These are phyloP conservation scores for Anhinga rufa DNA, from an alignment of 2,113 vertebrate species.

Conservation along the genomic window DNA sequence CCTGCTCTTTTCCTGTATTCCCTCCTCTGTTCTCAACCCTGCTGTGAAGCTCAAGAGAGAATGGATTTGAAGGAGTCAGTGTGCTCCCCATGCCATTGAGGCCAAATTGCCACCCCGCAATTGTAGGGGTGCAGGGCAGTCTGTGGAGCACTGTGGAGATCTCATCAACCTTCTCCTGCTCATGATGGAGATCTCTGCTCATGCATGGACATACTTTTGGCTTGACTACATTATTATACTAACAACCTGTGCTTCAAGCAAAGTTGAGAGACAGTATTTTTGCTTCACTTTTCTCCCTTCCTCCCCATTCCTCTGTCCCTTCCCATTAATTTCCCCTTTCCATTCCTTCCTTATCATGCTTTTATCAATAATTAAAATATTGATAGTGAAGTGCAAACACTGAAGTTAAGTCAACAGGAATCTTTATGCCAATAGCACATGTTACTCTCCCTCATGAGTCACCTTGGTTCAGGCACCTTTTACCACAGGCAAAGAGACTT, in stretches of 20 bases:
- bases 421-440: neutral
- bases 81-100: accelerated
- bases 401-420: neutral
- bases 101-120: neutral
- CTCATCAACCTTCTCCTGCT: neutral
- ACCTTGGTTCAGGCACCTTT: neutral
- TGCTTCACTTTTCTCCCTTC: neutral
- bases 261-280: neutral
- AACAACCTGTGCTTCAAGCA: neutral
- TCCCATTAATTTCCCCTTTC: neutral
- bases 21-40: neutral
- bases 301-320: neutral
- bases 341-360: neutral
- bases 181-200: neutral
- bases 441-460: neutral
- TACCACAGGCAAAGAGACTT: neutral
- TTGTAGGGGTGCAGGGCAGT: neutral
- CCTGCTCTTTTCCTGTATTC: neutral
- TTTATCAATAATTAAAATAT: neutral
- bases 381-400: neutral
- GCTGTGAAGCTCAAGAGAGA: neutral
- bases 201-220: neutral
- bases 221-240: neutral
- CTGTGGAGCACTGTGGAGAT: neutral
- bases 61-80: neutral